Evolutionary conservation across 2,113 vertebrate species (phyloP).

Genomic region (Serinus canaria): DNA sequence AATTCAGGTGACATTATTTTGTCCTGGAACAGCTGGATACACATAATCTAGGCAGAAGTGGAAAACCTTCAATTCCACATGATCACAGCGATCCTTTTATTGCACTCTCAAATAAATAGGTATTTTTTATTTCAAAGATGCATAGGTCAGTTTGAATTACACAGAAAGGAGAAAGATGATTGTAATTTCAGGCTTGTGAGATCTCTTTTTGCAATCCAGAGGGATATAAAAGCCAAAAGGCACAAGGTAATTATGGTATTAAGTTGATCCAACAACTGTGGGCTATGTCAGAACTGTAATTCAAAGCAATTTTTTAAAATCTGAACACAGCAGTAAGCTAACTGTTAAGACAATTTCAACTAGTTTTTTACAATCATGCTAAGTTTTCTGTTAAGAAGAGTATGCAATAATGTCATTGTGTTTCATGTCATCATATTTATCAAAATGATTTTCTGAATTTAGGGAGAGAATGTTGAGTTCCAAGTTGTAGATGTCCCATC

Average conservation of each 20-base stretch:
- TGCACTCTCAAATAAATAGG: neutral
- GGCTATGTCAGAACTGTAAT: neutral
- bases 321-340: neutral
- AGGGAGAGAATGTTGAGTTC: neutral
- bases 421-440: neutral
- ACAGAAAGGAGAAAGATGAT: neutral
- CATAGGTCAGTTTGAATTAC: neutral
- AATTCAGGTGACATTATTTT: neutral
- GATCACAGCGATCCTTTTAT: neutral
- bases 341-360: neutral
- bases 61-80: neutral
- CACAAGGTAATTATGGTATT: neutral
- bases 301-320: neutral
- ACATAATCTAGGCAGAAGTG: neutral
- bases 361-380: neutral
- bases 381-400: neutral
- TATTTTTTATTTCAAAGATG: neutral
- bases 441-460: neutral
- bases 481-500: neutral
- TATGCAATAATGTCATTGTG: no score
- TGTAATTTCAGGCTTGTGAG: neutral
- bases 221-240: neutral
- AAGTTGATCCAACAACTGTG: neutral
- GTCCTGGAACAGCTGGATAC: neutral
- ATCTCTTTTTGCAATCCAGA: neutral